phyloP scores from a whole-genome alignment of 2,888 invertebrate species.

The Macaria notata region DNA sequence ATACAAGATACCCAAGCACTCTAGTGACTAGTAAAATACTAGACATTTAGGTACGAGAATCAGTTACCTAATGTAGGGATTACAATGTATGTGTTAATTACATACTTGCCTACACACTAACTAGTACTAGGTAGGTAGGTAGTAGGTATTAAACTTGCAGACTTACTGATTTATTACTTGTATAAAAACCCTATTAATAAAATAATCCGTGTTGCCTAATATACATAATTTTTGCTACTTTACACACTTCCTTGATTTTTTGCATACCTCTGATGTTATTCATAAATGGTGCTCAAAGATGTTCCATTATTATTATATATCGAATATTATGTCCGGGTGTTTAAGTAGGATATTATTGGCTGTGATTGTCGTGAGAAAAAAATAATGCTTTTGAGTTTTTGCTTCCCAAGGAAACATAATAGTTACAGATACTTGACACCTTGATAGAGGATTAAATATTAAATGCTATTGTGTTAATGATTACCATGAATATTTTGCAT shows the following conservation, averaged over 20 bases:
- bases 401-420: conserved; percentile 18
- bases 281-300: conserved; percentile 38
- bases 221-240: conserved; percentile 52
- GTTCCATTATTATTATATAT: conserved; percentile 14
- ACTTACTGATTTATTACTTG: not conserved
- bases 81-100: no score
- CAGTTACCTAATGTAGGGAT: no score
- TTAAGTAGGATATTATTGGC: conserved; percentile 13
- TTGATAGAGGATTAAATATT: conserved; percentile 5
- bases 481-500: no score
- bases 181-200: conserved; percentile 30
- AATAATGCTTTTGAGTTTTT: conserved; percentile 23
- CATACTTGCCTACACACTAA: no score
- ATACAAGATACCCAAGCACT: no score
- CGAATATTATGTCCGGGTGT: conserved; percentile 32
- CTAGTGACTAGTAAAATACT: no score
- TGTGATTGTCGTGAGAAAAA: conserved; percentile 23
- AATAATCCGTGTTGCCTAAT: conserved; percentile 48
- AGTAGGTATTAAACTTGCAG: no score
- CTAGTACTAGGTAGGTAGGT: no score
- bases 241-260: conserved; percentile 58
- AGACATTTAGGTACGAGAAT: no score
- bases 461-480: conserved; percentile 15
- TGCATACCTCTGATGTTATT: conserved; percentile 37
- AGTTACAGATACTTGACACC: not conserved